Evolutionary conservation across 2,888 invertebrate genomes (phyloP).

Genomic region (Thecocarcelia acutangulata): DNA sequence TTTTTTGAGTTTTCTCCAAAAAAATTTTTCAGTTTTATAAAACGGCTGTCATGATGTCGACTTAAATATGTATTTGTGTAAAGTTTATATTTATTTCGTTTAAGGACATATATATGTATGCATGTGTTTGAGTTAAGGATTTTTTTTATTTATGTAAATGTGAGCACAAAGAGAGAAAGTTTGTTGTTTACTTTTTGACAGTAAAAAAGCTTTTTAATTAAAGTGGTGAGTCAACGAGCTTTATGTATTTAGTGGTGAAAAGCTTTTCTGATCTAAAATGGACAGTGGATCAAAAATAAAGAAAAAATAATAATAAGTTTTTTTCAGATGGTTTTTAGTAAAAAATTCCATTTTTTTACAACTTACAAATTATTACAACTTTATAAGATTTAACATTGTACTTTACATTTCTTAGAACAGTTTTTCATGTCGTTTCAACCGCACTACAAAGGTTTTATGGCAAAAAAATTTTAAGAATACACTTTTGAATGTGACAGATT

Average conservation of each 20-base stretch:
- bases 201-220: slow-evolving; percentile 35
- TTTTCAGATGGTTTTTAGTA: no score
- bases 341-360: no score
- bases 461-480: no score
- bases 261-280: slow-evolving; percentile 19
- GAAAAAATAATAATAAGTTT: no score
- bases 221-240: slow-evolving; percentile 15
- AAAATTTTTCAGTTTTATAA: slow-evolving; percentile 11
- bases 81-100: slow-evolving; percentile 37
- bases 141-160: slow-evolving; percentile 7
- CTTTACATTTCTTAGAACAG: no score
- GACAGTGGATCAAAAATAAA: slow-evolving; percentile 10
- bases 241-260: slow-evolving; percentile 4
- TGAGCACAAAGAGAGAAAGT: slow-evolving; percentile 26
- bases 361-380: no score
- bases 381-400: no score
- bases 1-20: neutral
- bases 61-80: slow-evolving; percentile 20
- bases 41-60: slow-evolving; percentile 21
- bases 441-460: no score
- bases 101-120: slow-evolving; percentile 43
- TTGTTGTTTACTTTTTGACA: slow-evolving; percentile 5
- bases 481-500: no score
- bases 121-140: slow-evolving; percentile 34
- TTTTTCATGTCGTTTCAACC: no score